Conservation (phyloP, 2,797 vertebrate genomes). For the Zenarchopterus dispar region DNA sequence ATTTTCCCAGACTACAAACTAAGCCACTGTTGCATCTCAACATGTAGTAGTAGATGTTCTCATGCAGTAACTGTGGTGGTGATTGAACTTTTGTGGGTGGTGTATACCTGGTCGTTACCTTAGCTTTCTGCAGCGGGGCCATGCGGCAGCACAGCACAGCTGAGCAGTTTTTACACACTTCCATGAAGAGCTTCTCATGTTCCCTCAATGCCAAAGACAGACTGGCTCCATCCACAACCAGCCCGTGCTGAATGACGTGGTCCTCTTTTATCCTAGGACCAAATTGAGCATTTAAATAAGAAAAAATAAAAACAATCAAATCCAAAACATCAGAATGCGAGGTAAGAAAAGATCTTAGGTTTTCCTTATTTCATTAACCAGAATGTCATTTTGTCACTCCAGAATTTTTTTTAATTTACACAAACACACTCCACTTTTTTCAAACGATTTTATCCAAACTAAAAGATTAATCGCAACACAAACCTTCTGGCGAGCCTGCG, state of each 20-base stretch:
- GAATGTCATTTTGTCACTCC: no score
- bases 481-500: constrained; percentile 90
- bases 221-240: constrained; percentile 97
- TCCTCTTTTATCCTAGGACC: constrained; percentile 90
- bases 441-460: no score
- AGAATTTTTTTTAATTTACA: no score
- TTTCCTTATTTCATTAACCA: no score
- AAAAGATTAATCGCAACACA: not conserved
- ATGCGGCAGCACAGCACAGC: constrained; percentile 97
- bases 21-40: no score
- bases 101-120: constrained; percentile 75
- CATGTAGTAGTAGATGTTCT: no score
- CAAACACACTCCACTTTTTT: no score
- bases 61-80: no score
- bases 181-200: constrained; percentile 98
- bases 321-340: not conserved
- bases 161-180: constrained; percentile 94
- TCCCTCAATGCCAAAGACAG: constrained; percentile 94
- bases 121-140: constrained; percentile 98
- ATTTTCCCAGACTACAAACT: no score
- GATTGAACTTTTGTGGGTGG: not conserved
- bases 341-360: not conserved
- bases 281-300: not conserved
- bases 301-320: not conserved
- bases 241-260: constrained; percentile 94